Evolutionary conservation across 2,797 vertebrate genomes (phyloP).

Genomic region (Pseudopleuronectes americanus): DNA sequence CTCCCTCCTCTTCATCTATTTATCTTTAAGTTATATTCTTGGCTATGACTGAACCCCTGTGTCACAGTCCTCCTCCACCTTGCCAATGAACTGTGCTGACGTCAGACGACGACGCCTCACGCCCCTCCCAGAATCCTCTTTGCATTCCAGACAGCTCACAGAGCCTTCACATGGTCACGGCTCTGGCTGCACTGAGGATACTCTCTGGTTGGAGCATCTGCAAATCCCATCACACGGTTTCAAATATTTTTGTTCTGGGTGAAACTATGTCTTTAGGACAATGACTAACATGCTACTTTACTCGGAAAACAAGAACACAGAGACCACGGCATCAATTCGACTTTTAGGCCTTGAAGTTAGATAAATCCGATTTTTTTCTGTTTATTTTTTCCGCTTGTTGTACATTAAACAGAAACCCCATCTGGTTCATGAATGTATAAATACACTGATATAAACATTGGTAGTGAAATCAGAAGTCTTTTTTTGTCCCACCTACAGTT

Average conservation of each 20-base stretch:
- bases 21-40: slow-evolving; percentile 22
- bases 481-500: too few species aligned
- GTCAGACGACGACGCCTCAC: slow-evolving; percentile 25
- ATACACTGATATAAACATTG: too few species aligned
- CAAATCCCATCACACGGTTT: neutral
- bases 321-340: neutral
- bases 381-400: too few species aligned
- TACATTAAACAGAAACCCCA: too few species aligned
- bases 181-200: neutral
- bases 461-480: too few species aligned
- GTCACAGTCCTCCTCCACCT: slow-evolving; percentile 41
- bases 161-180: slow-evolving; percentile 11
- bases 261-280: neutral
- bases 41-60: slow-evolving; percentile 25
- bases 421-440: too few species aligned
- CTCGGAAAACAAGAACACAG: neutral
- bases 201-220: slow-evolving; percentile 1
- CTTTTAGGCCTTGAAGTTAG: neutral
- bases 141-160: slow-evolving; percentile 56
- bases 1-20: slow-evolving; percentile 6
- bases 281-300: slow-evolving; percentile 6
- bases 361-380: too few species aligned
- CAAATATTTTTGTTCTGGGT: neutral
- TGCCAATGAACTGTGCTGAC: slow-evolving; percentile 40
- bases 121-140: slow-evolving; percentile 8